Base-by-base conservation (phyloP, 2,888 invertebrate genomes). In the Pyrrhia umbra region DNA sequence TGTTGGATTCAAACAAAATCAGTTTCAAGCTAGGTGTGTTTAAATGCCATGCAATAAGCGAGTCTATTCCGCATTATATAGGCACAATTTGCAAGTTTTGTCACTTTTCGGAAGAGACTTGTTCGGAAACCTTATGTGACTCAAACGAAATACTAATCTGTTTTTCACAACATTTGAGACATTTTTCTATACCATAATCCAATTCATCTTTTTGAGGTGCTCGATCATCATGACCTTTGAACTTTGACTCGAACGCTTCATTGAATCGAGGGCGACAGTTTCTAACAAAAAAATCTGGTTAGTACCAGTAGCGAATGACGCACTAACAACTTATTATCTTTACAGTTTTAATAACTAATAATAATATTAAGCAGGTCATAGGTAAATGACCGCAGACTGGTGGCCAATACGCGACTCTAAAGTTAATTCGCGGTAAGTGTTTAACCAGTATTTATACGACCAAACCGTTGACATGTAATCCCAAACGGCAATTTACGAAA, bases 401-500 rank as follows among this genome's bases (percentile, higher is more conserved):
- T 52, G n/a, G 20, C 54, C 37, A 30, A 43, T 18, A 27, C 21
- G 40, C 47, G 34, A 15, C 37, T 61, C 16, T 25, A 16, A 50
- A 68, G 16, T 40, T 58, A 57, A 62, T 57, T 57, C 43, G 30
- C 30, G 43, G 54, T 61, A 55, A 59, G 23, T 52, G 49, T 43
- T 60, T 45, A 50, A 43, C 54, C 42, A 55, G 54, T 49, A 40
- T 74, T 66, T 52, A 56, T 40, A 56, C 43, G 45, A 57, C 70
- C 60, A 40, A 61, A 75, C 39, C 43, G n/a, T 61, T 65, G 27
- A 50, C 52, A 42, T 54, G 59, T 58, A 57, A 73, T 73, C 62
- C 50, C 58, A 61, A 56, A 66, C 71, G 62, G 39, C 55, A 75
- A 66, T 78, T 76, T 67, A 76, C 58, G 62, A 66, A 69, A 72